phyloP scores from a whole-genome alignment of 2,113 vertebrate species.

The Odocoileus virginianus region DNA sequence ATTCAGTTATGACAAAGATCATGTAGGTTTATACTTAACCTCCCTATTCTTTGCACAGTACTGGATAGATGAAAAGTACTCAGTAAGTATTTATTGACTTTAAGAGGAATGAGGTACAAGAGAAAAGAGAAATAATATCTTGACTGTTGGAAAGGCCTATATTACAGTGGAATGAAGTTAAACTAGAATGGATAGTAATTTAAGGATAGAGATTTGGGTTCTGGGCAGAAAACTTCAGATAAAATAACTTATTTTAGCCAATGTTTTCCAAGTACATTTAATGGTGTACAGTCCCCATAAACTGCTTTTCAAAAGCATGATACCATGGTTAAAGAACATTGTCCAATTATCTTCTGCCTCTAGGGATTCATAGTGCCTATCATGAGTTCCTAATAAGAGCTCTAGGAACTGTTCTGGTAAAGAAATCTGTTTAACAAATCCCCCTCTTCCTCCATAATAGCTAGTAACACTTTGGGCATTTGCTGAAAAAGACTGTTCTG shows the following conservation, averaged over 20 bases:
- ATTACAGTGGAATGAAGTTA: neutral
- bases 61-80: neutral
- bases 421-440: neutral
- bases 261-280: neutral
- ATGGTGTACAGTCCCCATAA: neutral
- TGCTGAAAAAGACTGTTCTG: neutral
- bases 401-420: neutral
- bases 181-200: neutral
- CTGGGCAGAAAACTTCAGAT: neutral
- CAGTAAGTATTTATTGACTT: neutral
- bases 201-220: neutral
- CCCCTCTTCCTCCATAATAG: neutral
- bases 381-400: neutral
- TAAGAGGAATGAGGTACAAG: neutral
- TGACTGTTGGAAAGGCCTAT: neutral
- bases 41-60: neutral
- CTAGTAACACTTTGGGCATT: neutral
- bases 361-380: neutral
- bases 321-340: neutral
- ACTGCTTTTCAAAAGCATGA: neutral
- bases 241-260: neutral
- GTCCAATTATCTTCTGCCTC: neutral
- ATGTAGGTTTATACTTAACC: neutral
- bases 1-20: neutral
- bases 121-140: neutral